A percentile compares a stretch with the other conserved stretches of the same genome.
Evolutionary conservation across 2,888 invertebrate species (phyloP).

Genomic region (Xiphydria camelus): DNA sequence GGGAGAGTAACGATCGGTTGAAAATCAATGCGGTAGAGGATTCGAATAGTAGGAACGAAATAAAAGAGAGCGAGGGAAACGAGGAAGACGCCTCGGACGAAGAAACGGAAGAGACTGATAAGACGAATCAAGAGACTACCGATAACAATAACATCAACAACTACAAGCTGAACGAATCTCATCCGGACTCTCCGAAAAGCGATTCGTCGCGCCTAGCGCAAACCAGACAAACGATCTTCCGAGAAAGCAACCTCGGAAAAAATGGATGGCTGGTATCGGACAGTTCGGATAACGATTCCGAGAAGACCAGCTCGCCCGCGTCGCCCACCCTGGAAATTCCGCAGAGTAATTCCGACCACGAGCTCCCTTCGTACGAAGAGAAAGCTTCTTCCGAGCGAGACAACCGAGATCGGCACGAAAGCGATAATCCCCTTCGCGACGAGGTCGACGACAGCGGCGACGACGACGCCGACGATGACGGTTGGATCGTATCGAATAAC

Average conservation of each 20-base stretch:
- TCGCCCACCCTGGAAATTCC: no score
- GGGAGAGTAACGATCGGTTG: constrained; percentile 5
- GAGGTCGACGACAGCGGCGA: no score
- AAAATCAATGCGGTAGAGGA: constrained; percentile 7
- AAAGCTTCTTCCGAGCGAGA: no score
- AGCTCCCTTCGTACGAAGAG: no score
- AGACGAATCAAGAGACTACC: background rate
- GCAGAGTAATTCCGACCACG: no score
- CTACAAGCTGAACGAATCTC: no score
- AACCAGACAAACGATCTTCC: constrained; percentile 8
- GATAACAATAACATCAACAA: background rate
- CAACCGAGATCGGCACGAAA: no score
- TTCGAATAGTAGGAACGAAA: no score
- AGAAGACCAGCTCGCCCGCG: constrained; percentile 17
- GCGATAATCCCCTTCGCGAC: background rate
- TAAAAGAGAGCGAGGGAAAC: background rate
- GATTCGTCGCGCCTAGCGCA: no score
- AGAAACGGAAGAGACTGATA: background rate
- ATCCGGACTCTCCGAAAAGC: no score
- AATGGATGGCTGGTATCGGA: constrained; percentile 46
- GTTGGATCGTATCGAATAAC: no score
- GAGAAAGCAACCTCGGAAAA: constrained; percentile 33
- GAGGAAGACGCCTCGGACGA: constrained; percentile 2
- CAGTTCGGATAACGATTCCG: constrained; percentile 39
- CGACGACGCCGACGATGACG: no score